Evolutionary conservation across 2,888 invertebrate genomes (phyloP).

Genomic region (Meta bourneti): DNA sequence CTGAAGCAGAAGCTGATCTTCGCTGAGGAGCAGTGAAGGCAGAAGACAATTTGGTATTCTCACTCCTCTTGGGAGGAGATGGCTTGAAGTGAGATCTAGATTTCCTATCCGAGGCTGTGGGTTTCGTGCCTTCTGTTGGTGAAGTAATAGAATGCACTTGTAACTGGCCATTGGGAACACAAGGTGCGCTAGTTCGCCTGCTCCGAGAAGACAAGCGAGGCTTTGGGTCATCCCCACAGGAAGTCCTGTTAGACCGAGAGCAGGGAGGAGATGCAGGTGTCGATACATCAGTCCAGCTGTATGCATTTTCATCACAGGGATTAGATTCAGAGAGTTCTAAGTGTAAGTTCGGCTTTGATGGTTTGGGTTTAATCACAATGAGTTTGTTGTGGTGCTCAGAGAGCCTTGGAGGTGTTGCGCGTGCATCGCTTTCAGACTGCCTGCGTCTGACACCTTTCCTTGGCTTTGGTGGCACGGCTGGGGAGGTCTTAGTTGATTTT

Average conservation of each 20-base stretch:
- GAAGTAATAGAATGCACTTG: slow-evolving; percentile 63
- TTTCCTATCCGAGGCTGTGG: slow-evolving; percentile 57
- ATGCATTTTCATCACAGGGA: slow-evolving; percentile 28
- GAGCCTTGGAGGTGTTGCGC: slow-evolving; percentile 59
- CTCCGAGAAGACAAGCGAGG: slow-evolving; percentile 14
- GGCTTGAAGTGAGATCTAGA: slow-evolving; percentile 77
- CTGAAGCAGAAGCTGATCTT: slow-evolving; percentile 78
- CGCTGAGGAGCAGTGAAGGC: slow-evolving; percentile 69
- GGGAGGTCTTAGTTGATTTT: slow-evolving; percentile 44
- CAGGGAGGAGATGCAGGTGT: slow-evolving; percentile 34
- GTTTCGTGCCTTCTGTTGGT: slow-evolving; percentile 54
- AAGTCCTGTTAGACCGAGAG: slow-evolving; percentile 43
- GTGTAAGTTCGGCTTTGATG: slow-evolving; percentile 69
- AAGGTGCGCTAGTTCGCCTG: slow-evolving; percentile 71
- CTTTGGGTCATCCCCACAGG: slow-evolving; percentile 25
- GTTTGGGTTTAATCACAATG: slow-evolving; percentile 68
- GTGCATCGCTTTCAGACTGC: slow-evolving; percentile 76
- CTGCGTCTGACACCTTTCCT: slow-evolving; percentile 73
- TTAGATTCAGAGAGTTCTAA: slow-evolving; percentile 53
- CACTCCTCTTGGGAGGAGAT: slow-evolving; percentile 88
- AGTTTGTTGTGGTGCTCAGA: slow-evolving; percentile 60
- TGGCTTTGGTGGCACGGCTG: slow-evolving; percentile 77
- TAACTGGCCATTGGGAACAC: slow-evolving; percentile 49
- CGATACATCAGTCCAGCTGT: neutral
- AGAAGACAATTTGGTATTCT: slow-evolving; percentile 86